Conservation (phyloP, 2,113 vertebrate genomes). For the Mungos mungo region DNA sequence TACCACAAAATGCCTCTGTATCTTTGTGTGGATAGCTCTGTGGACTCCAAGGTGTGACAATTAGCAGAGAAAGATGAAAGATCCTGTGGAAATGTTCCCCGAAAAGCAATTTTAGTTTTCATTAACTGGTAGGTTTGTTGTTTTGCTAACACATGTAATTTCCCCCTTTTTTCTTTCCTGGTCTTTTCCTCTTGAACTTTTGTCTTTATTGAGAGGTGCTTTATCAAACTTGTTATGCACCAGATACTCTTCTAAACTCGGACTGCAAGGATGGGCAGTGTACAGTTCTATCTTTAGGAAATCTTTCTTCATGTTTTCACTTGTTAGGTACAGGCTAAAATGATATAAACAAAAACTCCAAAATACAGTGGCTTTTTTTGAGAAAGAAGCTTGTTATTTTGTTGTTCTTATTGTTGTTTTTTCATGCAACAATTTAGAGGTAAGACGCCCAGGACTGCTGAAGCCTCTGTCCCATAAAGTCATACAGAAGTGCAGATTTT, state of each 20-base stretch:
- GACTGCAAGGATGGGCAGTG: background rate
- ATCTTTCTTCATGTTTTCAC: background rate
- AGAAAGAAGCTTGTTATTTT: background rate
- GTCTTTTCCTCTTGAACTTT: background rate
- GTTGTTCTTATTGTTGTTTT: background rate
- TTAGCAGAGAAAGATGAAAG: background rate
- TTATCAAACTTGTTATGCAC: background rate
- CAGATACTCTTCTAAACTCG: background rate
- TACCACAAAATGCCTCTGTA: background rate
- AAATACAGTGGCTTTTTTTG: background rate
- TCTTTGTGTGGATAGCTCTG: background rate
- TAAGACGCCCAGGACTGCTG: background rate
- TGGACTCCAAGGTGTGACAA: background rate
- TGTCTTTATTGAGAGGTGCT: background rate
- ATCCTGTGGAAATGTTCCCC: background rate
- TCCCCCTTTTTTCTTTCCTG: background rate
- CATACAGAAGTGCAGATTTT: background rate
- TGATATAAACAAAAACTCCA: background rate
- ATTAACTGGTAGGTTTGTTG: background rate
- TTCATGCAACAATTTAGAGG: background rate
- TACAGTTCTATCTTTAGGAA: background rate
- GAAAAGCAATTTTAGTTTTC: background rate
- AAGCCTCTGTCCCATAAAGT: background rate
- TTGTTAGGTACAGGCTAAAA: background rate
- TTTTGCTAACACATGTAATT: background rate